Conservation (phyloP, 2,888 invertebrate genomes). For the Dynastes tityus region DNA sequence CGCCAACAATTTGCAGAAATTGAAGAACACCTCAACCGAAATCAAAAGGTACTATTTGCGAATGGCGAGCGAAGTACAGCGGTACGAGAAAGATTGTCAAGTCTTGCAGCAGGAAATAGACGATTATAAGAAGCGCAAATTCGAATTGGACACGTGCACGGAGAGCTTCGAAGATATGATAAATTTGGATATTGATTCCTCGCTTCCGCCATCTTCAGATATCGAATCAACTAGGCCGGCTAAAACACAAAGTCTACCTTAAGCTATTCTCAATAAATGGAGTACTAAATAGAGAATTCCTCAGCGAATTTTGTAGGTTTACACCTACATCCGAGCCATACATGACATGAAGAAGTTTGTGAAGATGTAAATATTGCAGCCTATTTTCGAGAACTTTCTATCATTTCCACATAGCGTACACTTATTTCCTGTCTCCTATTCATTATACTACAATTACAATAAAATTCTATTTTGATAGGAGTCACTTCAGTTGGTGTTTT, state of each 20-base stretch:
- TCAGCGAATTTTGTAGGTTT: too few species aligned
- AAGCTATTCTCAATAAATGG: neutral
- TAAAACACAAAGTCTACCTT: slow-evolving; percentile 22
- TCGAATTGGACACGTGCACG: slow-evolving; percentile 59
- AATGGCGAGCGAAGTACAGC: slow-evolving; percentile 60
- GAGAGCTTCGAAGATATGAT: slow-evolving; percentile 37
- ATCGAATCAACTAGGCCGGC: neutral
- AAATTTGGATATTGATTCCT: neutral
- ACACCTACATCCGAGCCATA: too few species aligned
- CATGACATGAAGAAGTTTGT: too few species aligned
- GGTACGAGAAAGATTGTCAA: slow-evolving; percentile 63
- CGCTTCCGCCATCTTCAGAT: neutral
- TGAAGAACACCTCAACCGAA: slow-evolving; percentile 62
- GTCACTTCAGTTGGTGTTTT: too few species aligned
- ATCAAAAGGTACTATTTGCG: slow-evolving; percentile 63
- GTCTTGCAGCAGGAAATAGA: slow-evolving; percentile 63
- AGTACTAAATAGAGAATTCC: too few species aligned
- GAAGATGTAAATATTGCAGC: too few species aligned
- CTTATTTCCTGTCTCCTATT: too few species aligned
- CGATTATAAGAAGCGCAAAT: slow-evolving; percentile 61
- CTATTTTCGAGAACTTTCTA: too few species aligned
- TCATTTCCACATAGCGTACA: too few species aligned
- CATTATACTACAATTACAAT: too few species aligned
- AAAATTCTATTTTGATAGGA: too few species aligned
- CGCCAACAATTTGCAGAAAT: slow-evolving; percentile 62